Conservation (phyloP, 1,140 invertebrate species). For the Adelges cooleyi region DNA sequence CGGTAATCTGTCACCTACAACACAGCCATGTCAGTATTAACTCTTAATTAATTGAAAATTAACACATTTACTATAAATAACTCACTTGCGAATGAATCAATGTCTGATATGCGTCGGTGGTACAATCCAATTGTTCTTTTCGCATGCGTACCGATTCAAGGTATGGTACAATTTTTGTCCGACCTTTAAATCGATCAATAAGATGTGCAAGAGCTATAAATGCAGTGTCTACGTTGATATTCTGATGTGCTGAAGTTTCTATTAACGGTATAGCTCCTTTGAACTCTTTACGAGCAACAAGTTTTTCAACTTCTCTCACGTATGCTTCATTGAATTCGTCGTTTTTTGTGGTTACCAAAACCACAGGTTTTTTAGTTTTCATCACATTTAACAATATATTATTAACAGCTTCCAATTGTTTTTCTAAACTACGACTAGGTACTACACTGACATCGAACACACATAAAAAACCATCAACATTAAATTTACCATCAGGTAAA, state of each 20-base stretch:
- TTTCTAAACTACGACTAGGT: constrained; percentile 77
- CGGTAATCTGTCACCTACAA: constrained; percentile 58
- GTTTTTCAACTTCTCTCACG: constrained; percentile 76
- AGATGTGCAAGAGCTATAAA: constrained; percentile 87
- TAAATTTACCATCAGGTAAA: constrained; percentile 84
- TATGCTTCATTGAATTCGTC: constrained; percentile 83
- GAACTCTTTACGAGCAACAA: constrained; percentile 83
- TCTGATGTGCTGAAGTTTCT: constrained; percentile 91
- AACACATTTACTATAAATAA: not conserved
- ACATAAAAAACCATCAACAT: constrained; percentile 91
- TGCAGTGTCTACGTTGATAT: constrained; percentile 90
- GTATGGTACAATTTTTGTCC: constrained; percentile 66
- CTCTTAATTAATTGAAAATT: not conserved
- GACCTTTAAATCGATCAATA: constrained; percentile 63
- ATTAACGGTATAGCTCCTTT: constrained; percentile 77
- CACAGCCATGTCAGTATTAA: not conserved
- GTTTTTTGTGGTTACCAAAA: constrained; percentile 92
- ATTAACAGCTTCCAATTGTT: constrained; percentile 71
- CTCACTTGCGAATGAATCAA: constrained; percentile 65
- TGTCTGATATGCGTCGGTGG: constrained; percentile 74
- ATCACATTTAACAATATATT: constrained; percentile 71
- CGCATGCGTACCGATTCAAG: constrained; percentile 71
- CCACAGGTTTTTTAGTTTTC: constrained; percentile 89
- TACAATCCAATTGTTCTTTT: constrained; percentile 77
- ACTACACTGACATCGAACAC: constrained; percentile 92